Base-by-base conservation (phyloP, 2,888 invertebrate genomes). In the Heliconius ethilla region DNA sequence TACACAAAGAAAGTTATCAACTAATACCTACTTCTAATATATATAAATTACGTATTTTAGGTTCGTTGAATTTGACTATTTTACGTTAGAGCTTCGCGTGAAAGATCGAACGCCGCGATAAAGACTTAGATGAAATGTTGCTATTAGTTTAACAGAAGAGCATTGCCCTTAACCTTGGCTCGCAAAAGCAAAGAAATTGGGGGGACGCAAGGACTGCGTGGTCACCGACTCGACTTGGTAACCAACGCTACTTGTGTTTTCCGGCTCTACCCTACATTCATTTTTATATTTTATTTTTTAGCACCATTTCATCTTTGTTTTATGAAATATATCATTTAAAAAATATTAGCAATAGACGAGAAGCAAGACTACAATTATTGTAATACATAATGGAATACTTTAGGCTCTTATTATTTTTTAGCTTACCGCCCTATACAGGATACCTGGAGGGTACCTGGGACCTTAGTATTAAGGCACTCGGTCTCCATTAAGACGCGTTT, bases 121-220 rank as follows among this genome's bases (percentile, higher is more conserved):
- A 66, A 33, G 15, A 33, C 40, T 70, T 77, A 70, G 79, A 59
- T 78, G 75, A 70, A 76, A 77, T 51, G 78, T 51, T 45, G 69
- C 76, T 70, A 69, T 75, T 66, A 76, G 77, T 75, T 76, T 74
- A n/a, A 37, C 29, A 76, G 82, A 83, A 83, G 88, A 85, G 84
- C 88, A 86, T 84, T 81, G 87, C 85, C 89, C 89, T 87, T 89
- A 88, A 91, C 91, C 90, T 90, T 90, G 89, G 82, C 82, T 76
- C 82, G 78, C 82, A 81, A 79, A 75, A 27, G 62, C 25, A 45
- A 45, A 70, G 51, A 76, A 75, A n/a, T n/a, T n/a, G n/a, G n/a
- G n/a, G n/a, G n/a, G n/a, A n/a, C n/a, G n/a, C n/a, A n/a, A 18
- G 63, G 51, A 81, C 27, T 65, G 77, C 62, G 65, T 75, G 76